These are phyloP conservation scores for Eupithecia dodoneata DNA, from an alignment of 2,888 invertebrate genomes.

Conservation along the genomic window DNA sequence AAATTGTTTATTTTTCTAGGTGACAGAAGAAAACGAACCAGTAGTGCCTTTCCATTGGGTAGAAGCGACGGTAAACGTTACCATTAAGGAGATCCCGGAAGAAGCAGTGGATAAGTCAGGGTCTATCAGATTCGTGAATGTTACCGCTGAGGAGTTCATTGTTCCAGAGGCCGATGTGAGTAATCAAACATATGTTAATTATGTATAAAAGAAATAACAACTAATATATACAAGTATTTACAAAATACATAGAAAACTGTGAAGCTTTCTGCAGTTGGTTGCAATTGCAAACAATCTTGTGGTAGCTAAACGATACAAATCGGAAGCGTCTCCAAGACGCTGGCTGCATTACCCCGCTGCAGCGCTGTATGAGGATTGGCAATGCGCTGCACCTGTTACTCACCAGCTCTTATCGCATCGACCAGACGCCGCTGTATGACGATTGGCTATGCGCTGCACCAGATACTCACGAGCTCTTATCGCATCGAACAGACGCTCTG, in stretches of 20 bases:
- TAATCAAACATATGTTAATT: slow-evolving; percentile 30
- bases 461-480: not conserved
- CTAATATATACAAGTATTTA: not conserved
- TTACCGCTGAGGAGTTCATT: slow-evolving; percentile 94
- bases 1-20: slow-evolving; percentile 58
- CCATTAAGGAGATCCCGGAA: slow-evolving; percentile 93
- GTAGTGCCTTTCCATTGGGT: slow-evolving; percentile 87
- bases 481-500: not conserved
- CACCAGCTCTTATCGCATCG: not conserved
- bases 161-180: slow-evolving; percentile 80
- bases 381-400: not conserved
- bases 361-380: not conserved
- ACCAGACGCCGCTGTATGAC: not conserved
- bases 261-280: not conserved
- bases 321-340: not conserved
- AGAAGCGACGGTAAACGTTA: slow-evolving; percentile 93
- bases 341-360: not conserved
- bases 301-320: not conserved
- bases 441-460: not conserved
- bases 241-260: not conserved
- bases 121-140: slow-evolving; percentile 92
- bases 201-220: not conserved
- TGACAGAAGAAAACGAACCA: slow-evolving; percentile 87
- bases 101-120: slow-evolving; percentile 97
- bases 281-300: not conserved